Base-by-base conservation (phyloP, 2,888 invertebrate genomes). In the Alloscopus bannaensis region DNA sequence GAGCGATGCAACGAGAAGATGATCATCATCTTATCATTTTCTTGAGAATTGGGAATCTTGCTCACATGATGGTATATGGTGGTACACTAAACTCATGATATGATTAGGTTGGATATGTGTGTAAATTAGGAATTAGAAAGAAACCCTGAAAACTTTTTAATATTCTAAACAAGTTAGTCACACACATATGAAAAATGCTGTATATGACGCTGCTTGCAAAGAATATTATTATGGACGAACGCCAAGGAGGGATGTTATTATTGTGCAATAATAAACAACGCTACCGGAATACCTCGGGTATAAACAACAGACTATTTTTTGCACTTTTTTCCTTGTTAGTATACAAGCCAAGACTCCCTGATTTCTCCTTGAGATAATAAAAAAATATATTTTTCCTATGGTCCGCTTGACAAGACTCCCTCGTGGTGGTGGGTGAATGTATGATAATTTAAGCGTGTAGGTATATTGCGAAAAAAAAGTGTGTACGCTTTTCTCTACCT, bases 401-500 rank as follows among this genome's bases (percentile, higher is more conserved):
- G 16, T n/a, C n/a, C 4, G 62, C 69, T 69, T 77, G 69, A 69
- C 77, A 77, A 77, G 69, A 50, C 47, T 77, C n/a, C n/a, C n/a
- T n/a, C n/a, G n/a, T n/a, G n/a, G n/a, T n/a, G n/a, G n/a, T n/a
- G n/a, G n/a, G n/a, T n/a, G n/a, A n/a, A n/a, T n/a, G n/a, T n/a
- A n/a, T n/a, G n/a, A n/a, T n/a, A n/a, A n/a, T n/a, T n/a, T n/a
- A n/a, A n/a, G n/a, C n/a, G n/a, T n/a, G n/a, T n/a, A n/a, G n/a
- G n/a, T n/a, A n/a, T 77, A 65, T 62, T 69, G 77, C 57, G 22
- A 68, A 68, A 52, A 52, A 22, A 29, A 50, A 13, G 4, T n/a
- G n/a, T n/a, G n/a, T n/a, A n/a, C n/a, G n/a, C n/a, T n/a, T n/a
- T n/a, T n/a, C n/a, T n/a, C n/a, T n/a, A n/a, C n/a, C n/a, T n/a